Conservation (phyloP, 1,140 invertebrate species). For the Papilio polytes region DNA sequence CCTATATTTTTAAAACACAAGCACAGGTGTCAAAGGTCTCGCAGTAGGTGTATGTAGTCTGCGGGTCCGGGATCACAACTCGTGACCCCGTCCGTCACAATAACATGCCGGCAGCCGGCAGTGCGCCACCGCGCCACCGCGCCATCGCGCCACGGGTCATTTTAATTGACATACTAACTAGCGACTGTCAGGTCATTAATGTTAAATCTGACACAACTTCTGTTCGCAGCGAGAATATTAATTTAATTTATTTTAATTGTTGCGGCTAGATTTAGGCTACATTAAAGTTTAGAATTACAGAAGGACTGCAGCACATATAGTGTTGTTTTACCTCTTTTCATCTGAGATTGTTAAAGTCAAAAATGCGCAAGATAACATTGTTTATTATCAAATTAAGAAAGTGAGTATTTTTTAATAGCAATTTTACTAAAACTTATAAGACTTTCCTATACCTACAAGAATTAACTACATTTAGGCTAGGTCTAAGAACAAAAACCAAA, state of each 20-base stretch:
- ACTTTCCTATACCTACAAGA: too few relatives aligned
- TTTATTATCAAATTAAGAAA: too few relatives aligned
- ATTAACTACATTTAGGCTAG: too few relatives aligned
- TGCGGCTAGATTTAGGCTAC: background rate
- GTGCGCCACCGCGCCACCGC: background rate
- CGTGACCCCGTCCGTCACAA: constrained; percentile 9
- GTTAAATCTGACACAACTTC: background rate
- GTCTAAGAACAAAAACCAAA: too few relatives aligned
- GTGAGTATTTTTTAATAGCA: too few relatives aligned
- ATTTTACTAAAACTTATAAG: too few relatives aligned
- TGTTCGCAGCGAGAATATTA: background rate
- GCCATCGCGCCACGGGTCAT: background rate
- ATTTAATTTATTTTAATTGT: background rate
- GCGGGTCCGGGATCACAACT: background rate
- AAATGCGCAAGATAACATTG: too few relatives aligned
- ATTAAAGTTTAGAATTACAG: background rate
- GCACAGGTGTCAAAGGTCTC: background rate
- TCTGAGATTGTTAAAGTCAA: background rate
- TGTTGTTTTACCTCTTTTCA: background rate
- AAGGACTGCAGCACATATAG: background rate
- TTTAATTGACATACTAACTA: constrained; percentile 8
- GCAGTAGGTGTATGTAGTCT: background rate
- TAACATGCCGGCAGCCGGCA: background rate
- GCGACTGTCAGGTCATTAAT: background rate
- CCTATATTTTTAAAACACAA: background rate